Percentiles rank a stretch among this genome's conserved stretches.
Evolutionary conservation across 2,113 vertebrate species (phyloP).

Genomic region (Toxostoma redivivum): DNA sequence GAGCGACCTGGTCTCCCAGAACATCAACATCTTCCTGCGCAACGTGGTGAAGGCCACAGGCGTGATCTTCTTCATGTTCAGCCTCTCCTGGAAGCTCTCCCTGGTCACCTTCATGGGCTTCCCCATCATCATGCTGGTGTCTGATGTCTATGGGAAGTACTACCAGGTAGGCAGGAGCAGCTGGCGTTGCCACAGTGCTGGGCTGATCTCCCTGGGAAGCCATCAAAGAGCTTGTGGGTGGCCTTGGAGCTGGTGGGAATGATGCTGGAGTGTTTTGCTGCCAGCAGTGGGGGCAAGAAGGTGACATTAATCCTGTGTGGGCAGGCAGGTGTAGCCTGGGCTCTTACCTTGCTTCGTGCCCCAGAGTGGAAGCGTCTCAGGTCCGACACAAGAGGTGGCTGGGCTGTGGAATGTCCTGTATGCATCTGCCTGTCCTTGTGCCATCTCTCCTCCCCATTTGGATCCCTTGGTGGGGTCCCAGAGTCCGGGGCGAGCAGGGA

Average conservation of each 20-base stretch:
- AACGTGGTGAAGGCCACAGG: slow-evolving; percentile 84
- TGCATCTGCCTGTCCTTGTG: rapidly evolving
- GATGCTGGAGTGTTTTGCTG: not conserved
- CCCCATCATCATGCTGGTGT: slow-evolving; percentile 89
- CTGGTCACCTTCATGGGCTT: slow-evolving; percentile 92
- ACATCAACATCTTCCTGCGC: slow-evolving; percentile 92
- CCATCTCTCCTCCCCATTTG: not conserved
- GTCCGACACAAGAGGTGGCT: not conserved
- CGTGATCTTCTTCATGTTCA: slow-evolving; percentile 90
- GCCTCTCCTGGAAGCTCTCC: slow-evolving; percentile 92
- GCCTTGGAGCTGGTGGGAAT: not conserved
- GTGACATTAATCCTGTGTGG: not conserved
- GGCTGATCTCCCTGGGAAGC: not conserved
- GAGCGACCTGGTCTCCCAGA: slow-evolving; percentile 92
- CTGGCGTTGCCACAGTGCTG: rapidly evolving
- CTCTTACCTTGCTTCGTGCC: not conserved
- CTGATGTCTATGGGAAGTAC: slow-evolving; percentile 88
- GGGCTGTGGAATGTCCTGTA: not conserved
- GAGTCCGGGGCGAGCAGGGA: rapidly evolving
- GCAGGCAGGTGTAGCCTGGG: not conserved
- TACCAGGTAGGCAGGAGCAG: slow-evolving; percentile 83
- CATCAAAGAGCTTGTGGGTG: not conserved
- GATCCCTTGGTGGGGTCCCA: not conserved
- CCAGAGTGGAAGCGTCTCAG: not conserved
- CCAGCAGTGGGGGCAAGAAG: not conserved